Percentiles rank a stretch among this genome's conserved stretches.
Evolutionary conservation across 2,113 vertebrate species (phyloP).

Genomic region (Mesitornis unicolor): DNA sequence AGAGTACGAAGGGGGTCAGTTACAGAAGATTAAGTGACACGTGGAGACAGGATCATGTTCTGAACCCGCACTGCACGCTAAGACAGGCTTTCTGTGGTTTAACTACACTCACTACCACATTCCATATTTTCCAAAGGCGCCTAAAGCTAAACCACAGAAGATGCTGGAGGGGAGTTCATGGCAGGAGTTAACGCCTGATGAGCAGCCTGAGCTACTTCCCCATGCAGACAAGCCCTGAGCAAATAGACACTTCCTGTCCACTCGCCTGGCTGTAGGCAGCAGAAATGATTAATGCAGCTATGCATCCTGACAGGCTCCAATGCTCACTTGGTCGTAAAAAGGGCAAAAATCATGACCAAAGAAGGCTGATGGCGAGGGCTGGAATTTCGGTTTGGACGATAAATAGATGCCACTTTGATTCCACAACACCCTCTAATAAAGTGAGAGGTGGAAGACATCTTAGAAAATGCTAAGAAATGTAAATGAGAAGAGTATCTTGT

Average conservation of each 20-base stretch:
- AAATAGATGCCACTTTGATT: conserved; percentile 31
- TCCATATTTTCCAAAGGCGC: neutral
- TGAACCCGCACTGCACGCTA: neutral
- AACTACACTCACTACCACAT: neutral
- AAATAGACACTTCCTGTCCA: conserved; percentile 50
- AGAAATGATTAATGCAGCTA: conserved; percentile 36
- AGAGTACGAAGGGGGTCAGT: neutral
- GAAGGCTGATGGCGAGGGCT: neutral
- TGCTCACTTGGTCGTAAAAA: neutral
- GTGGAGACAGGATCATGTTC: neutral
- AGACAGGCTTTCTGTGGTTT: neutral
- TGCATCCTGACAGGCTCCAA: conserved; percentile 13
- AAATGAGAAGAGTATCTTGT: conserved; percentile 1
- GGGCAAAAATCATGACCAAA: conserved; percentile 4
- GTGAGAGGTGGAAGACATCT: neutral
- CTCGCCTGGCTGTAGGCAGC: neutral
- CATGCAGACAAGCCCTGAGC: neutral
- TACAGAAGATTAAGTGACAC: conserved; percentile 6
- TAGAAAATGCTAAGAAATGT: conserved; percentile 28
- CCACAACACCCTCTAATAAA: neutral
- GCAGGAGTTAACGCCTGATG: conserved; percentile 32
- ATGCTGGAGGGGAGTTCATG: neutral
- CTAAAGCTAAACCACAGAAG: neutral
- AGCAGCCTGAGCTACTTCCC: neutral
- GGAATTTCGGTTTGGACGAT: neutral